Conservation (phyloP, 2,888 invertebrate genomes). For the Agonopterix alstromeriana region DNA sequence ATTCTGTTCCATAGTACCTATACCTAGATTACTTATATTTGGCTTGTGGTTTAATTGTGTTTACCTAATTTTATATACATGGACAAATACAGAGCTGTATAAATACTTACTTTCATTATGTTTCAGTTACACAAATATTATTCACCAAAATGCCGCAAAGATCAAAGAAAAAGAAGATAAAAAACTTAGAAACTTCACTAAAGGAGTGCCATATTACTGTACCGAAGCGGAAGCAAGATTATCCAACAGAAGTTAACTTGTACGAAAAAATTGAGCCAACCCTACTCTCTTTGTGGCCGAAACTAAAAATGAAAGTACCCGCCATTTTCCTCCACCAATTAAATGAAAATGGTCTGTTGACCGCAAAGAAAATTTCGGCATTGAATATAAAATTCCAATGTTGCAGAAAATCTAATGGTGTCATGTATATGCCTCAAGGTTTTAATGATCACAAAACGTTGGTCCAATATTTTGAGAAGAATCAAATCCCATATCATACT, state of each 20-base stretch:
- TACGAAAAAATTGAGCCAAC: constrained; percentile 13
- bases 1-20: too few species aligned
- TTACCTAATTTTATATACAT: too few species aligned
- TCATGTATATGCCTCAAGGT: constrained; percentile 16
- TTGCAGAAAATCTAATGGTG: constrained; percentile 13
- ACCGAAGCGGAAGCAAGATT: not conserved
- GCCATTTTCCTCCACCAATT: constrained; percentile 39
- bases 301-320: constrained; percentile 30
- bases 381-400: constrained; percentile 25
- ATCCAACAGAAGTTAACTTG: constrained; percentile 16
- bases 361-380: constrained; percentile 18
- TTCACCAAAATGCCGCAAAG: constrained; percentile 18
- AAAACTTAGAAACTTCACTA: constrained; percentile 15
- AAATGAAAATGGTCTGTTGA: constrained; percentile 26
- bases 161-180: constrained; percentile 14
- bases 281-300: constrained; percentile 31
- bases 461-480: constrained; percentile 34
- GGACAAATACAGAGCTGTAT: too few species aligned
- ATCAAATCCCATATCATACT: constrained; percentile 44
- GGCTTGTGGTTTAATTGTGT: too few species aligned
- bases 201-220: constrained; percentile 19
- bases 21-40: too few species aligned
- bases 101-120: not conserved
- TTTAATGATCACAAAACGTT: constrained; percentile 35
- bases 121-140: not conserved